phyloP scores from a whole-genome alignment of 2,113 vertebrate genomes.

The Murina feae region DNA sequence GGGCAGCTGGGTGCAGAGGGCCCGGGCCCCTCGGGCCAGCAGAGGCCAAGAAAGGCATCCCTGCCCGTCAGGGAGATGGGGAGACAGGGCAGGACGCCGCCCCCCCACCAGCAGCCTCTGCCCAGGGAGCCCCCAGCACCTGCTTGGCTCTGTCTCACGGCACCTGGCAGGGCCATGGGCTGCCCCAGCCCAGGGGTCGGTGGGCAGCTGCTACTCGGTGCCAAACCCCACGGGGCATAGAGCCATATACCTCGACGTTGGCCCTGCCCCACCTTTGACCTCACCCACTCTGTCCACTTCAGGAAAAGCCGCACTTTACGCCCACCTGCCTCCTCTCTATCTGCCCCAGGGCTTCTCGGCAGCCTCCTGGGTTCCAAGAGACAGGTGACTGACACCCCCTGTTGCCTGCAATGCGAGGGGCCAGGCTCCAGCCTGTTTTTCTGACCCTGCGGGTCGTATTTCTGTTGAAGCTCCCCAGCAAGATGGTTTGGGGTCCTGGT shows the following conservation, averaged over 20 bases:
- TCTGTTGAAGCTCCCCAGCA: slow-evolving; percentile 1
- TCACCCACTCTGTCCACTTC: slow-evolving; percentile 51
- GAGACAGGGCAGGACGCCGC: neutral
- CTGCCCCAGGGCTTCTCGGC: neutral
- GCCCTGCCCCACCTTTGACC: neutral
- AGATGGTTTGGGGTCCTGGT: neutral
- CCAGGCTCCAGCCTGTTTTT: neutral
- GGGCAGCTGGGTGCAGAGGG: neutral
- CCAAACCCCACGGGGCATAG: slow-evolving; percentile 52
- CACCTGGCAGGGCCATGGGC: neutral
- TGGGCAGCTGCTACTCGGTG: slow-evolving; percentile 59
- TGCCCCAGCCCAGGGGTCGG: neutral
- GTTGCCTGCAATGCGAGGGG: neutral
- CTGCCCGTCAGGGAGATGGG: neutral
- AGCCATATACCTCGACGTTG: slow-evolving; percentile 73
- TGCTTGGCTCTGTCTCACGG: neutral
- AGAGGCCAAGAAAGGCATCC: neutral
- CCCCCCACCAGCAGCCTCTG: slow-evolving; percentile 54
- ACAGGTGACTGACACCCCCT: neutral
- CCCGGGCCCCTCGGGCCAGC: neutral
- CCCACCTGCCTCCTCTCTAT: neutral
- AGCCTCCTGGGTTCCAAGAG: neutral
- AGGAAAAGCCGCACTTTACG: slow-evolving; percentile 74
- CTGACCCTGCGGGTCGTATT: neutral
- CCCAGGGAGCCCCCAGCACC: neutral